phyloP scores from a whole-genome alignment of 2,797 vertebrate genomes.

The Pseudopleuronectes americanus region DNA sequence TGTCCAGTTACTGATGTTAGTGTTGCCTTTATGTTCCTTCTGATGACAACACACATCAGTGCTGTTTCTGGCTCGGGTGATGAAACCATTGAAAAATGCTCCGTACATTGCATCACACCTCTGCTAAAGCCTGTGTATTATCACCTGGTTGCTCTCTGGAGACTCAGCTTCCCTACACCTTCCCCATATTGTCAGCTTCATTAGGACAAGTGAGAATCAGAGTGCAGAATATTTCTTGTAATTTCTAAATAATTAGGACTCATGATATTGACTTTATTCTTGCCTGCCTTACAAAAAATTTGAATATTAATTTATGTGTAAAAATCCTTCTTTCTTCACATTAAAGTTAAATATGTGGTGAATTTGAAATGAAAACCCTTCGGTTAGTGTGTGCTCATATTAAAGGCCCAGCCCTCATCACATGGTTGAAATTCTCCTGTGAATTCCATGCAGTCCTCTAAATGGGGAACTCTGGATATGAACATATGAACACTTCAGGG shows the following conservation, averaged over 20 bases:
- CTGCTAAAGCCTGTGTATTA: conserved; percentile 30
- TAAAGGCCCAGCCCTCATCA: conserved; percentile 35
- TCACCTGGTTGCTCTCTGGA: conserved; percentile 29
- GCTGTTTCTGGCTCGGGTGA: conserved; percentile 32
- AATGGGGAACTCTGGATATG: neutral
- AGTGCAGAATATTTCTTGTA: conserved; percentile 14
- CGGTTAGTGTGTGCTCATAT: conserved; percentile 47
- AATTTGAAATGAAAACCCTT: conserved; percentile 3
- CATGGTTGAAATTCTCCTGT: too few relatives aligned
- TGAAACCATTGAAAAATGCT: conserved; percentile 34
- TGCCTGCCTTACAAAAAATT: neutral
- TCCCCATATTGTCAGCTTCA: neutral
- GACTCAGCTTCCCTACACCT: neutral
- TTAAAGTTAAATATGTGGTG: conserved; percentile 29
- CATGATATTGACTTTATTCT: conserved; percentile 10
- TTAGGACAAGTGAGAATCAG: neutral
- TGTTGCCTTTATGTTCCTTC: conserved; percentile 42
- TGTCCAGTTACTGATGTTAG: conserved; percentile 34
- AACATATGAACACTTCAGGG: neutral
- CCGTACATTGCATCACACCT: neutral
- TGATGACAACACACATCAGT: conserved; percentile 39
- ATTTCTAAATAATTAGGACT: conserved; percentile 23
- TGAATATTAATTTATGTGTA: conserved; percentile 10
- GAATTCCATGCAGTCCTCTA: too few relatives aligned
- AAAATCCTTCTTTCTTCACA: conserved; percentile 18